Percentiles rank a stretch among this genome's conserved stretches.
Conservation (phyloP, 1,140 invertebrate species). For the Zaprionus lachaisei region DNA sequence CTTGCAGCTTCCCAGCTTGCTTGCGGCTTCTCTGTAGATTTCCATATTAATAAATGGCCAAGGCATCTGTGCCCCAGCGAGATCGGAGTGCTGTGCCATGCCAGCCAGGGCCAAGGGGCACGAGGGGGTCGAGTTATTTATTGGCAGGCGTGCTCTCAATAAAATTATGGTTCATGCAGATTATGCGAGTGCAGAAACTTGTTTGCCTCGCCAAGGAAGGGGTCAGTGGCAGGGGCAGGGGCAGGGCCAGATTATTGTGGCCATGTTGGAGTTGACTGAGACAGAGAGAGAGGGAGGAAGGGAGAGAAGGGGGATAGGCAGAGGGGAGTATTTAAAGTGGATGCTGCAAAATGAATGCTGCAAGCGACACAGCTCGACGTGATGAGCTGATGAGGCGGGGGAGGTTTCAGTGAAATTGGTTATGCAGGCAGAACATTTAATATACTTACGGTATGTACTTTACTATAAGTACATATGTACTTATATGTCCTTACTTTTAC, state of each 20-base stretch:
- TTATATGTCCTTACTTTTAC: too few relatives aligned
- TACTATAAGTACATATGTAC: too few relatives aligned
- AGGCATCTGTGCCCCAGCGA: slow-evolving; percentile 32
- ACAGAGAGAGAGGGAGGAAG: slow-evolving; percentile 5
- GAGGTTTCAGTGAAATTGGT: too few relatives aligned
- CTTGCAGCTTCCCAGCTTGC: slow-evolving; percentile 24
- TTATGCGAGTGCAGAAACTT: slow-evolving; percentile 82
- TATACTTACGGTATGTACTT: too few relatives aligned
- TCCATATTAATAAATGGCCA: slow-evolving; percentile 82
- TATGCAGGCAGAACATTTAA: too few relatives aligned
- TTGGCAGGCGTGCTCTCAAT: slow-evolving; percentile 82
- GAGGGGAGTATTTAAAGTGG: slow-evolving; percentile 52
- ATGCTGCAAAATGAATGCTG: slow-evolving; percentile 65
- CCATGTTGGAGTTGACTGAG: slow-evolving; percentile 45
- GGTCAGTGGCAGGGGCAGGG: neutral
- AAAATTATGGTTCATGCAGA: slow-evolving; percentile 83
- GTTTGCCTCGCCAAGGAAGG: slow-evolving; percentile 45
- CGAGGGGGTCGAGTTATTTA: slow-evolving; percentile 68
- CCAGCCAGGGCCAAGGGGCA: neutral
- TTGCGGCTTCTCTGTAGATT: slow-evolving; percentile 78
- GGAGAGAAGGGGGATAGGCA: slow-evolving; percentile 1
- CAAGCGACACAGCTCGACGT: slow-evolving; percentile 33
- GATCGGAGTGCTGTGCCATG: neutral
- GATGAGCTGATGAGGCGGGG: too few relatives aligned
- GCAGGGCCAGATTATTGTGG: slow-evolving; percentile 59